Base-by-base conservation (phyloP, 2,113 vertebrate genomes). In the Hippopotamus amphibius region DNA sequence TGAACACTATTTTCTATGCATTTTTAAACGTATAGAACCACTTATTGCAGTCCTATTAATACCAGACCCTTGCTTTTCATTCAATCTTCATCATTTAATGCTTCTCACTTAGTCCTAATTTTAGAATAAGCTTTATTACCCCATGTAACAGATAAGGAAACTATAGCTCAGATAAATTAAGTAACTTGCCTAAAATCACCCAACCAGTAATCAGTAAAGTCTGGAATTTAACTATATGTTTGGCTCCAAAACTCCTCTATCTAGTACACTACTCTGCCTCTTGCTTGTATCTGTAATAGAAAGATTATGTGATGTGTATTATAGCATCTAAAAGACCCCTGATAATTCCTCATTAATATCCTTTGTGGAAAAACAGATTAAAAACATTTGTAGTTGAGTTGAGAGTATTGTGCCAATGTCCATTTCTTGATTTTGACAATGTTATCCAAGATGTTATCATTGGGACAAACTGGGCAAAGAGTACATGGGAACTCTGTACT, bases 401-500 rank as follows among this genome's bases (percentile, higher is more conserved):
- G 59, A 82, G 80, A 80, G 21, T 76, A 82, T 76, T 81, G 81
- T 61, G 26, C 13, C 50, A 86, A 76, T 28, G 59, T 68, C 33
- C 85, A 14, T 86, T 76, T 83, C 79, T 92, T 90, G 37, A 96
- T 92, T 74, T 89, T 92, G 80, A 92, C 46, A 69, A 53, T 33
- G 16, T 59, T 59, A 65, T 81, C 61, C 1, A 88, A 71, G 33
- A 83, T 50, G 94, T 28, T 93, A 89, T 57, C 53, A 50, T 55
- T 87, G n/a, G n/a, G 16, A 28, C 71, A 72, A 65, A 21, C 81
- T 86, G 48, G 63, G 21, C 16, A 86, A 87, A 96, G 28, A 53
- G 55, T 79, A 72, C 8, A n/a, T 82, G 48, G n/a, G n/a, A 68
- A 83, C 7, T 5, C 63, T 80, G 7, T 26, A 66, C 3, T 79